phyloP scores from a whole-genome alignment of 53 echinoderm and acorn worm species.

The Actinopyga echinites region DNA sequence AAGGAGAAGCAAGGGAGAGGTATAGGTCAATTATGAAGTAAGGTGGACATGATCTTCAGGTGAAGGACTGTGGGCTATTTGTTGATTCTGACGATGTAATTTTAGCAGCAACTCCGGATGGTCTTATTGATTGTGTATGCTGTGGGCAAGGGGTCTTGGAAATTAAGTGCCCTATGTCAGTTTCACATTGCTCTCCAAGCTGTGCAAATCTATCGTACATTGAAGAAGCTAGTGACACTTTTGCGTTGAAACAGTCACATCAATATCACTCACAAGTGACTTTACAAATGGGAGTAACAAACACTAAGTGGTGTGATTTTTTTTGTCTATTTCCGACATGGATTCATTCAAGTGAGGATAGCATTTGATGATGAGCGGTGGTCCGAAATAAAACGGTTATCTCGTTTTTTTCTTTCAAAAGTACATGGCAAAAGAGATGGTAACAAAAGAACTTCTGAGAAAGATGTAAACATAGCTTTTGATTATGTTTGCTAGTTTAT shows the following conservation, averaged over 20 bases:
- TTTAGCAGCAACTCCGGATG: not conserved
- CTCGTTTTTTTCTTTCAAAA: not conserved
- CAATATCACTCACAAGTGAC: not conserved
- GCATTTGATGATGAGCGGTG: slow-evolving; percentile 4
- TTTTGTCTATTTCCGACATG: not conserved
- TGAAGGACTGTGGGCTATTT: not conserved
- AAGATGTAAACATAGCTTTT: too few relatives aligned
- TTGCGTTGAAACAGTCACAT: not conserved
- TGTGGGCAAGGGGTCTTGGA: slow-evolving; percentile 29
- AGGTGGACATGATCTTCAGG: not conserved
- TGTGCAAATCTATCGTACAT: not conserved
- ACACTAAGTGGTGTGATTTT: not conserved
- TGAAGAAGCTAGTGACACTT: not conserved
- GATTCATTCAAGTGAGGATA: not conserved
- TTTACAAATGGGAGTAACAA: not conserved
- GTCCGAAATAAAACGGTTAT: not conserved
- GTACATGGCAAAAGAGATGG: not conserved
- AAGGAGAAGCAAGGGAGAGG: not conserved
- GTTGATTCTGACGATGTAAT: not conserved
- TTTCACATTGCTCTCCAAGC: slow-evolving; percentile 12
- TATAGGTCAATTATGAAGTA: not conserved
- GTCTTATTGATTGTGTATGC: not conserved
- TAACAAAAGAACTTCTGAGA: not conserved
- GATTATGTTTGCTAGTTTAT: too few relatives aligned
- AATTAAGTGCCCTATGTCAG: slow-evolving; percentile 7